Base-by-base conservation (phyloP, 2,113 vertebrate species). In the Anhinga rufa region DNA sequence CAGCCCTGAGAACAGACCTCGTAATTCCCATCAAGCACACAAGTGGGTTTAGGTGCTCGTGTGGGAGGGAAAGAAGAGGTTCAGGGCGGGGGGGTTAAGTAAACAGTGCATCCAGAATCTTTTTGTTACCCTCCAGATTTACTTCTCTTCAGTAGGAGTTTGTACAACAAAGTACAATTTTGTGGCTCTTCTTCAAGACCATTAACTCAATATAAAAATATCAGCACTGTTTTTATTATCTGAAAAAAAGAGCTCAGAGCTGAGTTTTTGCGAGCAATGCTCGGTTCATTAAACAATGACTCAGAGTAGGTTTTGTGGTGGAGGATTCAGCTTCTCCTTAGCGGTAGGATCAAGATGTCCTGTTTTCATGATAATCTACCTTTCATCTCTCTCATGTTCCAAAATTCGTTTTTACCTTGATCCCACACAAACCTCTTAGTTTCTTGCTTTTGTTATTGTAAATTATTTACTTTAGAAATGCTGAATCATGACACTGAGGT, bases 221-320 rank as follows among this genome's bases (percentile, higher is more conserved):
- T 96, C 93, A 95, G 79, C 94, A 95, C 88, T 97, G 95, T 96
- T 97, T 97, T 97, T 82, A 96, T 95, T 96, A 96, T 96, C 92
- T 95, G 66, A 90, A 93, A 92, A 94, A 96, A 92, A 77, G 55
- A 77, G 51, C 78, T 86, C 68, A 25, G 78, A 90, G 91, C 62
- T 90, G 90, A 92, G 92, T 64, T 92, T 96, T 92, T 95, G 93
- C 4, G 44, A 96, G 90, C 92, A 95, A 77, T 49, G 78, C 81
- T 96, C 31, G 55, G 83, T 97, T 96, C 94, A 95, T 96, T 97
- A 97, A 96, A 95, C 95, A 96, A 62, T 97, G 97, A 97, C 91
- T 97, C 97, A 97, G 90, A 90, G 44, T 86, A 85, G 95, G 92
- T 76, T 96, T 97, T 96, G 95, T 93, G 94, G 96, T 94, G 82